Base-by-base conservation (phyloP, 2,888 invertebrate species). In the Dasysyrphus albostriatus region DNA sequence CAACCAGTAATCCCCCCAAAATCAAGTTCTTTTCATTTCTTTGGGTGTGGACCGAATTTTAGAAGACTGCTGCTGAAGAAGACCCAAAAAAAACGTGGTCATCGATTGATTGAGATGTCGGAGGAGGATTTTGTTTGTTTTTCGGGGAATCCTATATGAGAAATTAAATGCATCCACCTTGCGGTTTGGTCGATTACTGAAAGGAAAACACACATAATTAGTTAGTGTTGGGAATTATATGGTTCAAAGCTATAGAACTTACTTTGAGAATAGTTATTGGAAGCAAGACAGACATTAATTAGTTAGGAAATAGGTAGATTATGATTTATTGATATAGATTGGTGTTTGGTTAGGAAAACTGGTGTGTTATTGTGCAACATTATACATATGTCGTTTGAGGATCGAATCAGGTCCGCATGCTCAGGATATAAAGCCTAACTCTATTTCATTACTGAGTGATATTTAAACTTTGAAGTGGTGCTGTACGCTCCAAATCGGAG, bases 51-150 rank as follows among this genome's bases (percentile, higher is more conserved):
- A 51, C 51, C 0, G 19, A 73, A 77, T 47, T 82, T 73, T 39
- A 61, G 54, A 42, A 47, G 56, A 58, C 44, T 58, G 74, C 69
- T 82, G 73, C 42, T 16, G 70, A 75, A 72, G 75, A 70, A 39
- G 24, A 54, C n/a, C 39, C 3, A 39, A 75, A 69, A n/a, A 10
- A 63, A 42, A 29, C 39, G 37, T 54, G 56, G 65, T 75, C 44
- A 85, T 39, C 87, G 78, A 87, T 87, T 87, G 87, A 87, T 87
- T 87, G 75, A 87, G 83, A 79, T 83, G 87, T 87, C 83, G 79
- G 65, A 83, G 87, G 87, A 79, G 83, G 61, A 49, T 75, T 84
- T 79, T 80, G 78, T 80, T 83, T 83, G 83, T 76, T 73, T 88
- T 88, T 88, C 88, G 88, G 49, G 39, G 88, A 88, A 88, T 83